Base-by-base conservation (phyloP, 2,797 vertebrate species). In the Gymnocypris eckloni region DNA sequence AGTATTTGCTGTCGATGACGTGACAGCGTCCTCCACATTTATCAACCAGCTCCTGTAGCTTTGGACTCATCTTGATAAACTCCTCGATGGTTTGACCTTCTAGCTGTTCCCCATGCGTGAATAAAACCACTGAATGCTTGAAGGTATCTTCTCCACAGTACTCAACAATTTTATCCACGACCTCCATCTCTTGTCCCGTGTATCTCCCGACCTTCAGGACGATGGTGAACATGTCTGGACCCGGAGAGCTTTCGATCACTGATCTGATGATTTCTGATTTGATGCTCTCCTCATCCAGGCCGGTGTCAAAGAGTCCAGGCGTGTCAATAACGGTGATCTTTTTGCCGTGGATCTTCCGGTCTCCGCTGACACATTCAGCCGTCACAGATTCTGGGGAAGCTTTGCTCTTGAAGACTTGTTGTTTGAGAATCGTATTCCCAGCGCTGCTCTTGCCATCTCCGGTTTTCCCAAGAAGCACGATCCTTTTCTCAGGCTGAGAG, bases 201-300 rank as follows among this genome's bases (percentile, higher is more conserved):
- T 89, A 94, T 70, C 88, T 91, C 0, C 90, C 93, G 13, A 94
- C 93, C 87, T 91, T 93, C 0, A 94, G 91, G 39, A 94, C 89
- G 22, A 94, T 90, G 77, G 93, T 85, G 52, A 94, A 93, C n/a
- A 89, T 90, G 8, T 94, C 91, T 8, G 91, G 90, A 64, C 92
- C 92, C 3, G 93, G 92, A 37, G 92, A 78, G 20, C 89, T 89
- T 77, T 93, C 91, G 4, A 86, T 88, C 33, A 93, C 82, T 0
- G 91, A 92, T 0, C 22, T 81, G 54, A 92, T 4, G 13, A 93
- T 87, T 78, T 92, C 91, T 0, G 59, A 3, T 43, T 79, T 91
- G 18, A 89, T 37, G 43, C 72, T 11, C 3, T 84, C 59, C 20
- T 87, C 77, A 41, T 71, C 4, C 16, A 81, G 4, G 7, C 22